phyloP scores from a whole-genome alignment of 2,797 vertebrate species.

The Benthosema pterotum region DNA sequence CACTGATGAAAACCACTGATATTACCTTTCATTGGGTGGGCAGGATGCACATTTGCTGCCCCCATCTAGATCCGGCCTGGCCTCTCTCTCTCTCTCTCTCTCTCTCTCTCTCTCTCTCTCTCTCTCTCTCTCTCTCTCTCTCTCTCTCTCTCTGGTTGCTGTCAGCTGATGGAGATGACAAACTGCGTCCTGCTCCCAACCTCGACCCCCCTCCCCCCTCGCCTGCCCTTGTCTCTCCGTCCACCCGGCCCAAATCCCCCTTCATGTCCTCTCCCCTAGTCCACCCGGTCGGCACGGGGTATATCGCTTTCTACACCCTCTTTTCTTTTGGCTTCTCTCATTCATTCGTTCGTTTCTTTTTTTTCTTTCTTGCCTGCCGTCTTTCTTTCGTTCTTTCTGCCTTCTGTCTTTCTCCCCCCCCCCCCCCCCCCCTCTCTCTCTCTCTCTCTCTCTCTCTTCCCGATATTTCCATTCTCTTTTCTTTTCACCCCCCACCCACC shows the following conservation, averaged over 20 bases:
- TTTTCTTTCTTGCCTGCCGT: background rate
- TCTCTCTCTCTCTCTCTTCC: slow-evolving; percentile 6
- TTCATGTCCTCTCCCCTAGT: background rate
- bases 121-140: slow-evolving; percentile 4
- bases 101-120: slow-evolving; percentile 42
- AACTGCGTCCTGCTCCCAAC: slow-evolving; percentile 66
- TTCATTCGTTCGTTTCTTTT: background rate
- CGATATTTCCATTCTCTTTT: slow-evolving; percentile 46
- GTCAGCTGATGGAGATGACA: slow-evolving; percentile 71
- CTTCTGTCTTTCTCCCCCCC: background rate
- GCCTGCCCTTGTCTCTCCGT: background rate
- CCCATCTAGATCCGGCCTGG: too few species aligned
- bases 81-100: slow-evolving; percentile 20
- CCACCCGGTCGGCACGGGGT: background rate
- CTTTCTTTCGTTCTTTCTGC: background rate
- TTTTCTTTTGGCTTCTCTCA: background rate
- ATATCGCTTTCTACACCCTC: slow-evolving; percentile 34
- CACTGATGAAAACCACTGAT: too few species aligned
- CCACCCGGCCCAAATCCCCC: background rate
- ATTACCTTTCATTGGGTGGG: too few species aligned
- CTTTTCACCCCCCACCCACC: slow-evolving; percentile 27
- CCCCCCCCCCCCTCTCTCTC: slow-evolving; percentile 28
- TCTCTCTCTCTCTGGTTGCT: slow-evolving; percentile 39
- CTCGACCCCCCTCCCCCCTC: slow-evolving; percentile 24
- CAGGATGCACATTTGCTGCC: too few species aligned